Evolutionary conservation across 2,113 vertebrate genomes (phyloP).

Genomic region (Nesogale talazaci): DNA sequence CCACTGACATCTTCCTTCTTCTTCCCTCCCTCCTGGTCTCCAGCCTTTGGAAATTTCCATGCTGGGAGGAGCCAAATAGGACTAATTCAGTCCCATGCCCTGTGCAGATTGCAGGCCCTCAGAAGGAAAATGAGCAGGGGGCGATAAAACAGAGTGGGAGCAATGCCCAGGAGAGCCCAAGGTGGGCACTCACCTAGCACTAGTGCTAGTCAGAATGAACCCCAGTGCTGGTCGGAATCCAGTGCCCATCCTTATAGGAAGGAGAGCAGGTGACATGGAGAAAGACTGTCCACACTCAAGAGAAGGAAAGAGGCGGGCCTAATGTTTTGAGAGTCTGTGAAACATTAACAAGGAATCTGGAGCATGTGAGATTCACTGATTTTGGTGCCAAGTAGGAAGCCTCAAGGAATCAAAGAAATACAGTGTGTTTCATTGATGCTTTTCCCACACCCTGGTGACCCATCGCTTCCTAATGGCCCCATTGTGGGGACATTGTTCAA

Average conservation of each 20-base stretch:
- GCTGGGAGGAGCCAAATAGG: neutral
- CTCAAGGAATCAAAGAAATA: too few species aligned
- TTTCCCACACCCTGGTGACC: too few species aligned
- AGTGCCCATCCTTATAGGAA: fast-evolving
- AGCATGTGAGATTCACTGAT: neutral
- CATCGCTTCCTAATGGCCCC: too few species aligned
- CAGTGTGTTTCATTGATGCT: too few species aligned
- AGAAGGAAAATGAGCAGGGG: neutral
- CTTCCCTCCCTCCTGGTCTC: neutral
- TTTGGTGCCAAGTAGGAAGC: neutral
- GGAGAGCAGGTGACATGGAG: neutral
- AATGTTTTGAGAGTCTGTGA: neutral
- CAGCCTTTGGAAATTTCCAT: constrained; percentile 37
- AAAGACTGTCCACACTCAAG: neutral
- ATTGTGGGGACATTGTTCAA: too few species aligned
- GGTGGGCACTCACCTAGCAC: neutral
- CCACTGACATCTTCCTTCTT: neutral
- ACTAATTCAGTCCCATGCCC: fast-evolving
- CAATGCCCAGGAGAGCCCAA: neutral
- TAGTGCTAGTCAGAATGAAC: neutral
- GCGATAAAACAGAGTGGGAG: neutral
- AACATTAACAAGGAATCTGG: neutral
- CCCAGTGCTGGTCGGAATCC: too few species aligned
- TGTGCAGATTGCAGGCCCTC: neutral
- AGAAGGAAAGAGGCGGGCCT: neutral